A percentile compares a stretch with the other conserved stretches of the same genome.
These are phyloP conservation scores for Andrena cerasifolii DNA, from an alignment of 1,140 invertebrate species.

Conservation along the genomic window DNA sequence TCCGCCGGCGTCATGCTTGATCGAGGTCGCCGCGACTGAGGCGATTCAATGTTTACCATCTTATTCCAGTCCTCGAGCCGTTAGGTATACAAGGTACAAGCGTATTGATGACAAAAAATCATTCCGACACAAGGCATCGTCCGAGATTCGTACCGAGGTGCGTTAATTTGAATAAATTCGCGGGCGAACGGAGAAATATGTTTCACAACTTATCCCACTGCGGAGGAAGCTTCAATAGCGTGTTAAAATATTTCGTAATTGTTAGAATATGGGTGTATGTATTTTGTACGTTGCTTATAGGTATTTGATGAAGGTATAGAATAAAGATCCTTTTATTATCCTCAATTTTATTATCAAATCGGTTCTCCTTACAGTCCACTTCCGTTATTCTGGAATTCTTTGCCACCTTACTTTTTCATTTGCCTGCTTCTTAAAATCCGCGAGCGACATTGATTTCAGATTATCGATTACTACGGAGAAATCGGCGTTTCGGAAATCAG, in stretches of 20 bases:
- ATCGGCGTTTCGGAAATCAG: conserved; percentile 69
- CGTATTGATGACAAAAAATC: too few species aligned
- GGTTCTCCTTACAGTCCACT: neutral
- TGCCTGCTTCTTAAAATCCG: conserved; percentile 36
- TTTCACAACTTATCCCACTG: too few species aligned
- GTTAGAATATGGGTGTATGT: too few species aligned
- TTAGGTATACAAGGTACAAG: neutral
- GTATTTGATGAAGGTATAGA: too few species aligned
- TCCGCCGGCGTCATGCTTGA: conserved; percentile 10
- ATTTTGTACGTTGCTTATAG: too few species aligned
- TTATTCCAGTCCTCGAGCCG: neutral
- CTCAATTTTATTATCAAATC: neutral
- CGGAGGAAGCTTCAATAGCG: too few species aligned
- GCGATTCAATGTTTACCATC: conserved; percentile 49
- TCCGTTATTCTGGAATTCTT: too few species aligned
- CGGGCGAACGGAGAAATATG: too few species aligned
- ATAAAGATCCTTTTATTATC: neutral
- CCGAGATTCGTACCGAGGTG: neutral
- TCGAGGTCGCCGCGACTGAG: conserved; percentile 31
- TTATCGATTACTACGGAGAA: conserved; percentile 67
- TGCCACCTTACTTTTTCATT: neutral
- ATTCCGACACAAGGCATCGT: neutral
- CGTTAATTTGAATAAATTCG: too few species aligned
- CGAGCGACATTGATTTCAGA: conserved; percentile 18
- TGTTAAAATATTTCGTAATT: too few species aligned